Evolutionary conservation across 1,140 invertebrate species (phyloP).

Genomic region (Drosophila parabipectinata): DNA sequence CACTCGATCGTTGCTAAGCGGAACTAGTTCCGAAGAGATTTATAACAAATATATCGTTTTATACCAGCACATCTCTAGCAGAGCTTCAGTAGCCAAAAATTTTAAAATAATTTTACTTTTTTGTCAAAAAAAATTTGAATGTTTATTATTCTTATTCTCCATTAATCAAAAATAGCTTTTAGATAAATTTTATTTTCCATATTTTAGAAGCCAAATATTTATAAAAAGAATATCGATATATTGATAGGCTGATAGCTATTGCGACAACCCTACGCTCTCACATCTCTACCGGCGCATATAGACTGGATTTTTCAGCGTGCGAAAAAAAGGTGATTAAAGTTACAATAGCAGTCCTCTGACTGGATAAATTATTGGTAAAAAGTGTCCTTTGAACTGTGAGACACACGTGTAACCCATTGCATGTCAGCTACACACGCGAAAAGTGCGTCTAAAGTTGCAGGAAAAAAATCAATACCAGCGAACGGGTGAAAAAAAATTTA

Average conservation of each 20-base stretch:
- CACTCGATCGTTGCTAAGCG: neutral
- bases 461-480: constrained; percentile 63
- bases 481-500: constrained; percentile 38
- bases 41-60: no score
- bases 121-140: no score
- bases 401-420: constrained; percentile 21
- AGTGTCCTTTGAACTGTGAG: constrained; percentile 1
- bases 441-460: constrained; percentile 50
- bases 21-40: no score
- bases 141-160: no score
- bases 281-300: constrained; percentile 64
- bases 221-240: no score
- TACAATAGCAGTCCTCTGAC: constrained; percentile 17
- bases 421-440: constrained; percentile 44
- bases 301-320: constrained; percentile 46
- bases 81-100: constrained; percentile 11
- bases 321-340: constrained; percentile 51
- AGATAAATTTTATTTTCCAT: no score
- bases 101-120: no score
- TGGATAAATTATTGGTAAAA: constrained; percentile 4
- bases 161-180: no score
- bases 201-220: no score
- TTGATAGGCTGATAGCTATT: no score
- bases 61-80: constrained; percentile 40
- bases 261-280: neutral